Base-by-base conservation (phyloP, 2,113 vertebrate genomes). In the Montifringilla adamsi region DNA sequence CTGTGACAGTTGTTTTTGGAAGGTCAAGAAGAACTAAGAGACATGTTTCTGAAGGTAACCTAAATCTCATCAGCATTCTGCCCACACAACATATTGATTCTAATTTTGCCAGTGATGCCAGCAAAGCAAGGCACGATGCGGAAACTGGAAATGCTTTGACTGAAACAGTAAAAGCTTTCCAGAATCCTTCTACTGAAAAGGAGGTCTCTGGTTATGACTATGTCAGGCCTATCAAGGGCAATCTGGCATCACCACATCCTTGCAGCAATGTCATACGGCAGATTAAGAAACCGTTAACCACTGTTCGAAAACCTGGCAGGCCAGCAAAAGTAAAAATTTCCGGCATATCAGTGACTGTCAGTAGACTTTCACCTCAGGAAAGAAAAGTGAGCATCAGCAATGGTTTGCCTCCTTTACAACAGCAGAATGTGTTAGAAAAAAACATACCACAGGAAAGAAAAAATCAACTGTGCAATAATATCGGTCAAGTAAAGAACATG, bases 311-410 rank as follows among this genome's bases (percentile, higher is more conserved):
- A 96, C 99, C 99, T 82, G 99, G 99, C 73, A 98, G 99, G 95
- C 99, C 99, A 59, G 98, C 99, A 85, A 99, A 99, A 97, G 98
- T 99, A 30, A 99, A 99, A 97, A 99, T 99, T 81, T 99, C 99
- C 13, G 99, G 99, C 74, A 99, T 99, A 95, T 99, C 98, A 31
- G 98, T 99, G 87, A 99, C 99, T 53, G 97, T 99, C 92, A 98
- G 97, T 52, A 98, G 98, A 73, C 96, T 98, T 89, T 99, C 99
- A 87, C 98, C 99, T 95, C 98, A 98, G 89, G 98, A 98, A 95
- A 98, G 98, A 78, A 98, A 98, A 98, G 98, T 99, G 91, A 98
- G 97, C 93, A 98, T 99, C 60, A 98, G 97, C 86, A 98, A 98
- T 60, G 98, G 98, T 35, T 94, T 98, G 89, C 97, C 97, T 91